Conservation (phyloP, 2,113 vertebrate genomes). For the Thomomys bottae region DNA sequence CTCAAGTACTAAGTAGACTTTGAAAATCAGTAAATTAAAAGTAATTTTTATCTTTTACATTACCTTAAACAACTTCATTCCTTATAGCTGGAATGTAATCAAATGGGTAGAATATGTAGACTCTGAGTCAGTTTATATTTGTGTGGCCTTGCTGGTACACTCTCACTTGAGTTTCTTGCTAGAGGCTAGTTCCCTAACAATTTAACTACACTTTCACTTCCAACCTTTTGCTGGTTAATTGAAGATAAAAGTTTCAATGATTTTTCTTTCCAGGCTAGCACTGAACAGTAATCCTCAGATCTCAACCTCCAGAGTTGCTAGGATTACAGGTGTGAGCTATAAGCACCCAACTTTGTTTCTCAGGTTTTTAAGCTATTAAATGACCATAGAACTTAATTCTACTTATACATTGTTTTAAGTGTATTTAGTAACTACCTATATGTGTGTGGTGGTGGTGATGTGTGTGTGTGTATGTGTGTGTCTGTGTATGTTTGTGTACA, state of each 20-base stretch:
- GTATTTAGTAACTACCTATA: constrained; percentile 8
- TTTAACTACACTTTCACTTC: no score
- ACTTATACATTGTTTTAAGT: background rate
- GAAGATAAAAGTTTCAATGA: no score
- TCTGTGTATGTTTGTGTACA: background rate
- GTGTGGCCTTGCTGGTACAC: no score
- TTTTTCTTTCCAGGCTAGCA: no score
- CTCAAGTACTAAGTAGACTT: background rate
- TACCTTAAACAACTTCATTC: background rate
- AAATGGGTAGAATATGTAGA: background rate
- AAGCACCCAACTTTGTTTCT: background rate
- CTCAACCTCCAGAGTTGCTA: no score
- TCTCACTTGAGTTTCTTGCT: no score
- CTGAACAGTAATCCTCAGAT: no score
- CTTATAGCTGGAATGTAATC: background rate
- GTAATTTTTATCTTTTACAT: background rate
- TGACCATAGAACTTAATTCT: background rate
- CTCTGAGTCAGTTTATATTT: background rate
- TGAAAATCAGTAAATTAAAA: background rate
- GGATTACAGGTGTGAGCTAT: background rate
- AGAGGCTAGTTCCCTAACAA: no score
- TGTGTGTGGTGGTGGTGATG: no score
- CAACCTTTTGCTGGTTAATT: no score
- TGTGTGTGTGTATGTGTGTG: background rate
- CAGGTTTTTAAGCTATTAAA: background rate